Evolutionary conservation across 2,888 invertebrate genomes (phyloP), one percentile per base, ranked within the genome.

Genomic region (Agrilus cyanescens): DNA sequence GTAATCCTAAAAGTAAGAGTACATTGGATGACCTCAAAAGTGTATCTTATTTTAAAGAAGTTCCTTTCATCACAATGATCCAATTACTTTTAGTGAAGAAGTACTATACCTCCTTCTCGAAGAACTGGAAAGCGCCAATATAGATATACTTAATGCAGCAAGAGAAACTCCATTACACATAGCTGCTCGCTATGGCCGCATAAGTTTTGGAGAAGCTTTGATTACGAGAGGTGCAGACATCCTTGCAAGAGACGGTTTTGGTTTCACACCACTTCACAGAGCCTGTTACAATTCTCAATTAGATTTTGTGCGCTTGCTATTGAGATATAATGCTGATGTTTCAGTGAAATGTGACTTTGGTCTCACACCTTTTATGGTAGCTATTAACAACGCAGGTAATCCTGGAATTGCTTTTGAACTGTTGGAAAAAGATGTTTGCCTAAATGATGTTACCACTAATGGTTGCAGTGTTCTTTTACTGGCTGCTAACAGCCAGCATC

Each of bases 241-340:
- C 5, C 48, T 59, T 45, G 52, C 50, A 13, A 30, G 33, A 37
- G 56, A 57, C 49, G 50, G 47, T 37, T 47, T 47, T 32, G 47
- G 46, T 10, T 54, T 54, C 14, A 54, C 57, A 5, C 56, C 59
- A 3, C 45, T 61, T 13, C 56, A 57, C 46, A 49, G 53, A 39
- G 57, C 57, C 12, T 47, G 55, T 18, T 39, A 20, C 18, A 41
- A 44, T 10, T 40, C 37, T 12, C 50, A 46, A 39, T 31, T 54
- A 10, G 55, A 59, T 45, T 45, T 50, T 14, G 50, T 58, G 12
- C 55, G 54, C 41, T 53, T 58, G 56, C 41, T 61, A 18, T 45
- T 61, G 4, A 58, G 53, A 48, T 56, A 55, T 38, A 49, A 50
- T 44, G 58, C 59, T n/a, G 58, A 60, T 47, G 48, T 53, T 4